Conservation (phyloP, 2,113 vertebrate genomes). For the Oreocharis arfaki region DNA sequence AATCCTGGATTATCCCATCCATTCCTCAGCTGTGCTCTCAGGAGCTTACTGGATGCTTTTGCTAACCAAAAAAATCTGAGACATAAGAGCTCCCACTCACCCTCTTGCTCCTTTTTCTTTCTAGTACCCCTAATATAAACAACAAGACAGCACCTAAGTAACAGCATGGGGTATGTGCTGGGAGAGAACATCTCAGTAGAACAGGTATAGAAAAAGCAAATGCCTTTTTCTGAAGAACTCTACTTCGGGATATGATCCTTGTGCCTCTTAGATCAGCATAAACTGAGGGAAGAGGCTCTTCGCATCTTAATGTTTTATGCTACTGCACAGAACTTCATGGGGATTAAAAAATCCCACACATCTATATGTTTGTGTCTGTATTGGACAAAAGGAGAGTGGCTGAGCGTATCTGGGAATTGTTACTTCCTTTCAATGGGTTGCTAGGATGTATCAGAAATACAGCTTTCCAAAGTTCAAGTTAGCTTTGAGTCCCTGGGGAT, state of each 20-base stretch:
- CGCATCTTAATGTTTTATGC: not conserved
- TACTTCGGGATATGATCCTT: not conserved
- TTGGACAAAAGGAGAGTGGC: not conserved
- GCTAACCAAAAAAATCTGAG: not conserved
- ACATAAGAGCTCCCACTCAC: not conserved
- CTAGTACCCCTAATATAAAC: not conserved
- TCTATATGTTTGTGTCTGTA: not conserved
- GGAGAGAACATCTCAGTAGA: not conserved
- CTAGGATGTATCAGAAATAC: not conserved
- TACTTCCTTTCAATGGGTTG: not conserved
- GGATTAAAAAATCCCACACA: not conserved
- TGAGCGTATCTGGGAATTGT: not conserved
- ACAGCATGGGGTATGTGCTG: not conserved
- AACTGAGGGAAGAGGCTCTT: not conserved
- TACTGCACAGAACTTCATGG: not conserved
- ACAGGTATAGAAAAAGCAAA: not conserved
- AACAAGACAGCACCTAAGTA: not conserved
- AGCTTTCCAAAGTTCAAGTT: not conserved
- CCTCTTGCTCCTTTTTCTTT: not conserved
- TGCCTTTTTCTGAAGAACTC: not conserved
- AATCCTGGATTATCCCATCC: not conserved
- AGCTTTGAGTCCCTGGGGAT: not conserved
- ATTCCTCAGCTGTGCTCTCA: not conserved
- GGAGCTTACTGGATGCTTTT: not conserved
- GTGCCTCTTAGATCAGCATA: not conserved